Evolutionary conservation across 1,140 invertebrate genomes (phyloP), one percentile per base, ranked within the genome.

Genomic region (Ditylenchus dipsaci): DNA sequence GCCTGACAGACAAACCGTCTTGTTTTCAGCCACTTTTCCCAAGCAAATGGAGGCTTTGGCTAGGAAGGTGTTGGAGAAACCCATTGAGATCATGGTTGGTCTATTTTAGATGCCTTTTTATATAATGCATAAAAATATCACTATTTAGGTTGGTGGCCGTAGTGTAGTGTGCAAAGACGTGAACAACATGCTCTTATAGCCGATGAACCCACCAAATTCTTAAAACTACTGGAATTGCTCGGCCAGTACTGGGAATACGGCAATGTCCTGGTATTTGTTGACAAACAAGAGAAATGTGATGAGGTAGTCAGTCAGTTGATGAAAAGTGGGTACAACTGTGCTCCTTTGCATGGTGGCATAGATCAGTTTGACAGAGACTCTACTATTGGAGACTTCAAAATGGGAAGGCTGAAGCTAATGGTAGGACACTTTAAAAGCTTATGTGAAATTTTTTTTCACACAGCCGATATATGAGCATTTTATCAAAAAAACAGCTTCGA

Each of bases 21-120:
- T 99, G 88, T 99, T 98, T 83, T 96, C 92, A 75, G 96, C 96
- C 0, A 99, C 96, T 0, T 99, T 99, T 83, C 96, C 96, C 0
- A 86, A 95, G 3, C 93, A 96, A 85, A 98, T 99, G 95, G 96
- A 99, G 85, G 95, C 94, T 0, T 84, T 99, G 1, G 96, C 95
- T 0, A 86, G 95, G 29, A 87, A 92, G 73, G 95, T 97, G 76
- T 85, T 99, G 1, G 90, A 89, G 57, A 92, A 92, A 84, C 96
- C 96, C 0, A 90, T 99, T 59, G 96, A 98, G 86, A 91, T 99
- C n/a, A 79, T 84, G 71, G 84, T 86, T 29, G 43, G 43, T 53
- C 65, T n/a, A n/a, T n/a, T n/a, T n/a, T n/a, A n/a, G n/a, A n/a
- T 38, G 33, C 33, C 33, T 38, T 38, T 38, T 38, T 19, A 19